A percentile compares a stretch with the other conserved stretches of the same genome.
phyloP scores from a whole-genome alignment of 2,888 invertebrate species.

The Drosophila lacicola region DNA sequence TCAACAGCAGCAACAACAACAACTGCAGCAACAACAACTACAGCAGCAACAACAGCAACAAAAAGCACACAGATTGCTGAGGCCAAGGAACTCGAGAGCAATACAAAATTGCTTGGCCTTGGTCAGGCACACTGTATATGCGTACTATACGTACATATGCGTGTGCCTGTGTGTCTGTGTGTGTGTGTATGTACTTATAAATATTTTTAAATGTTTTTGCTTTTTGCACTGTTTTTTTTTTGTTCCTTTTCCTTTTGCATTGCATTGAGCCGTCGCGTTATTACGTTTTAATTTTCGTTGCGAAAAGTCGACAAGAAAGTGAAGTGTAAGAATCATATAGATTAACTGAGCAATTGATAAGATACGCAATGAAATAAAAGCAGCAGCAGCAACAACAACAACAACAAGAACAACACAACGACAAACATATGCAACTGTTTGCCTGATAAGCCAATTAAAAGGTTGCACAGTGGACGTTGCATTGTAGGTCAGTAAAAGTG shows the following conservation, averaged over 20 bases:
- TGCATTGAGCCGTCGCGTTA: slow-evolving; percentile 52
- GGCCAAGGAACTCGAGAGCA: slow-evolving; percentile 76
- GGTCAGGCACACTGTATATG: slow-evolving; percentile 68
- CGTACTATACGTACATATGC: slow-evolving; percentile 5
- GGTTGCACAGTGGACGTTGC: slow-evolving; percentile 39
- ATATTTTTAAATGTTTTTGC: slow-evolving; percentile 73
- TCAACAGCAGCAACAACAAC: slow-evolving; percentile 59
- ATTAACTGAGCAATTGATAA: slow-evolving; percentile 62
- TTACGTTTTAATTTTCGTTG: slow-evolving; percentile 76
- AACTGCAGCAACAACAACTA: slow-evolving; percentile 19
- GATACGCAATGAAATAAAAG: slow-evolving; percentile 43
- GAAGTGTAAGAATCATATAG: slow-evolving; percentile 66
- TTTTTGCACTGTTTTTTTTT: slow-evolving; percentile 15
- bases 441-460: slow-evolving; percentile 37
- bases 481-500: slow-evolving; percentile 62
- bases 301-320: slow-evolving; percentile 70
- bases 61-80: slow-evolving; percentile 64
- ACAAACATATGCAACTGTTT: slow-evolving; percentile 26
- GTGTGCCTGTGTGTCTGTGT: slow-evolving; percentile 10
- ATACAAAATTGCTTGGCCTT: slow-evolving; percentile 79
- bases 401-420: slow-evolving; percentile 20
- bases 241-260: slow-evolving; percentile 28
- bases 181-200: slow-evolving; percentile 50
- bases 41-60: slow-evolving; percentile 28
- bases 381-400: too few species aligned